These are phyloP conservation scores for Paradoxurus hermaphroditus DNA, from an alignment of 2,113 vertebrate genomes.

Conservation along the genomic window DNA sequence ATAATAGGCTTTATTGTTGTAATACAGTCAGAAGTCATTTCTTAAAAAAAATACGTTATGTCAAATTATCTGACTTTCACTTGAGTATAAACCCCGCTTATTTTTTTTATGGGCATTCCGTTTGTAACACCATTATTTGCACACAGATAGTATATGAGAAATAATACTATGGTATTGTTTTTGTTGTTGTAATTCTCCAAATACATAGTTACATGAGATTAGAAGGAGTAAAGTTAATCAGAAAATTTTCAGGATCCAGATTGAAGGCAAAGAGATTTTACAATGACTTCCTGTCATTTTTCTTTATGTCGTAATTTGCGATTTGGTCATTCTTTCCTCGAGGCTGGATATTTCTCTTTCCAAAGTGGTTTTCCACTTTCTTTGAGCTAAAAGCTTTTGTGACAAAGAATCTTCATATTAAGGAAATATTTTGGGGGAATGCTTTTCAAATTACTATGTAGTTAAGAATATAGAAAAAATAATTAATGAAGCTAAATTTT, in stretches of 20 bases:
- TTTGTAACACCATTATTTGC: neutral
- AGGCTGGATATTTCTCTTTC: neutral
- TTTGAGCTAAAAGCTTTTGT: neutral
- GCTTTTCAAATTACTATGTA: neutral
- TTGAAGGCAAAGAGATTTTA: neutral
- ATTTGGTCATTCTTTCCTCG: neutral
- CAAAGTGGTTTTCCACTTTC: neutral
- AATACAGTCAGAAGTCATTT: neutral
- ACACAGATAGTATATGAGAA: neutral
- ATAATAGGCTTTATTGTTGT: neutral
- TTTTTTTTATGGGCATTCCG: neutral
- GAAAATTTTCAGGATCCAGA: neutral
- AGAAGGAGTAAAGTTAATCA: neutral
- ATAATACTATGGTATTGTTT: neutral
- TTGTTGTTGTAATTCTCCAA: neutral
- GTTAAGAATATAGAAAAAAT: neutral
- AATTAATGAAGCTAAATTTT: neutral
- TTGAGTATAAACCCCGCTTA: neutral
- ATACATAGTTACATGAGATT: neutral
- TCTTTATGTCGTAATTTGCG: neutral
- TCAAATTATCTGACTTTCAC: neutral
- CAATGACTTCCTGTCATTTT: neutral
- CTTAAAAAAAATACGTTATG: neutral
- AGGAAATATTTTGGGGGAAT: neutral
- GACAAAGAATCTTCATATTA: neutral